Percentiles rank a stretch among this genome's conserved stretches.
These are phyloP conservation scores for Progne subis DNA, from an alignment of 2,113 vertebrate genomes.

Conservation along the genomic window DNA sequence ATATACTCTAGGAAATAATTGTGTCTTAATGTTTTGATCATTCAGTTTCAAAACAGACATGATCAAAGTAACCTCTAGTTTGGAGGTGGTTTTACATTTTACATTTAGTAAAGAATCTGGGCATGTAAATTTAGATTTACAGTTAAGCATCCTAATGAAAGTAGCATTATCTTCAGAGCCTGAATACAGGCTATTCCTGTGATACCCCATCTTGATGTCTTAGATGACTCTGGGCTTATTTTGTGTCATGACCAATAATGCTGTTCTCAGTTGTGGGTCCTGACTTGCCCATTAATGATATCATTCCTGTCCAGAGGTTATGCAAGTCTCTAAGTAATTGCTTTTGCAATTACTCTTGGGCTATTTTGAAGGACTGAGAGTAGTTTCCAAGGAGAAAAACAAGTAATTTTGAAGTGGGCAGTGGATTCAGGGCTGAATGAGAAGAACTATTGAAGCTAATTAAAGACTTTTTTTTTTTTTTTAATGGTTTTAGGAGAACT, in stretches of 20 bases:
- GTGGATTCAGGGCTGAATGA: not conserved
- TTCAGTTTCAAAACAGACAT: not conserved
- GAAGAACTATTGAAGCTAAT: not conserved
- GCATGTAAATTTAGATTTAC: not conserved
- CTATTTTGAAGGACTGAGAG: not conserved
- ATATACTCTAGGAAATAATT: not conserved
- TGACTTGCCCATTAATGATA: not conserved
- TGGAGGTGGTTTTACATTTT: not conserved
- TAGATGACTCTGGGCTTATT: not conserved
- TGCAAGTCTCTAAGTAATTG: not conserved
- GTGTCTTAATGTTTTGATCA: not conserved
- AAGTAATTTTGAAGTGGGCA: not conserved
- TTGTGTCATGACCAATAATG: not conserved
- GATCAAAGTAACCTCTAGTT: not conserved
- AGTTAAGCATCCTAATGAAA: not conserved
- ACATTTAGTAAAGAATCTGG: not conserved
- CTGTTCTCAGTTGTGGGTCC: not conserved
- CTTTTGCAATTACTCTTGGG: not conserved
- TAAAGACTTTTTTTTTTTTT: not conserved
- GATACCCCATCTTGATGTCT: not conserved
- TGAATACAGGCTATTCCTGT: not conserved
- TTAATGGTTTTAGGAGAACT: not conserved
- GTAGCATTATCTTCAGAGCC: not conserved
- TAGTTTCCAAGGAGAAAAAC: not conserved
- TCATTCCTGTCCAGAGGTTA: not conserved